Evolutionary conservation across 1,140 invertebrate genomes (phyloP).

Genomic region (Pseudomyrmex cubaensis): DNA sequence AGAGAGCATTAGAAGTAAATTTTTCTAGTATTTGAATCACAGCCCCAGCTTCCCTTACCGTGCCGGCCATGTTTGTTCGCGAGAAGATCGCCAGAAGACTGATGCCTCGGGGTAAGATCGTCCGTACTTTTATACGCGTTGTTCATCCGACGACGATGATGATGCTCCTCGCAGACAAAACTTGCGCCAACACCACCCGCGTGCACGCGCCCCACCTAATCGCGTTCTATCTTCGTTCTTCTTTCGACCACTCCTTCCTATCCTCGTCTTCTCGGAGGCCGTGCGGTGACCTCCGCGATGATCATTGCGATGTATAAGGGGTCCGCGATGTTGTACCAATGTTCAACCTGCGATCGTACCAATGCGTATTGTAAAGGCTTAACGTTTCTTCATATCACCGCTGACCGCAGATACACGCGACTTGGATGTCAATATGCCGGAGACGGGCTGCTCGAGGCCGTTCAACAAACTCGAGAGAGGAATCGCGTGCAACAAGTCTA

Average conservation of each 20-base stretch:
- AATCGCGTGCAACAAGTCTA: background rate
- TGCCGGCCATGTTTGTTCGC: constrained; percentile 81
- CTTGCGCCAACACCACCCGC: constrained; percentile 39
- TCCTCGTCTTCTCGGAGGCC: constrained; percentile 13
- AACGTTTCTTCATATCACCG: constrained; percentile 82
- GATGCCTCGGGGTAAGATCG: constrained; percentile 81
- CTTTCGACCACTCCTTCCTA: constrained; percentile 20
- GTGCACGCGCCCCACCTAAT: constrained; percentile 54
- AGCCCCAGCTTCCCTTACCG: constrained; percentile 73
- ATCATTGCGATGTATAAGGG: constrained; percentile 74
- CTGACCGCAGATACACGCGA: constrained; percentile 77
- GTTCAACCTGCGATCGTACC: constrained; percentile 25
- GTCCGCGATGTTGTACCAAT: constrained; percentile 69
- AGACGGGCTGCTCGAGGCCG: constrained; percentile 66
- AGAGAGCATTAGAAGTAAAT: background rate
- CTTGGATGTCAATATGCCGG: constrained; percentile 79
- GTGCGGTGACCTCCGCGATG: constrained; percentile 79
- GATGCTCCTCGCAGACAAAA: constrained; percentile 73
- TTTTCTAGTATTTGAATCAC: background rate
- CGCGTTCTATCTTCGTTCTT: constrained; percentile 1
- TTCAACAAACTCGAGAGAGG: constrained; percentile 58
- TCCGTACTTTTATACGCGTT: constrained; percentile 82
- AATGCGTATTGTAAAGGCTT: constrained; percentile 57
- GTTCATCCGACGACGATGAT: constrained; percentile 67
- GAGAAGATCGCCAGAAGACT: constrained; percentile 80